phyloP scores from a whole-genome alignment of 64 coral and sea anemone genomes.

The Stichodactyla mertensii region DNA sequence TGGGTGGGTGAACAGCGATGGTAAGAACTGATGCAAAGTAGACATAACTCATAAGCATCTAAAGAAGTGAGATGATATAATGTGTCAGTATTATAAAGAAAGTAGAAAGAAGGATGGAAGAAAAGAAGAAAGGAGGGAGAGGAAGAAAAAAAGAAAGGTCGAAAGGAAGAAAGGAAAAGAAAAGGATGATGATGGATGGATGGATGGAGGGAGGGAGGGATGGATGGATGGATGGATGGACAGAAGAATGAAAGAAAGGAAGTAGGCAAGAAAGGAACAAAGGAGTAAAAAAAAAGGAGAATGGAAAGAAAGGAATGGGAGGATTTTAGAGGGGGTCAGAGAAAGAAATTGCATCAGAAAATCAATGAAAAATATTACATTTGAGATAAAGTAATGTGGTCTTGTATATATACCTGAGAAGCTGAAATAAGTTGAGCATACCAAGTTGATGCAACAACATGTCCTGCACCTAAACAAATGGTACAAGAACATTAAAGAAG shows the following conservation, averaged over 20 bases:
- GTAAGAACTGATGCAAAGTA: slow-evolving; percentile 79
- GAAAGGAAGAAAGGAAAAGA: background rate
- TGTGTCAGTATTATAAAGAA: background rate
- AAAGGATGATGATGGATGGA: too few species aligned
- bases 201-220: too few species aligned
- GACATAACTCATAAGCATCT: slow-evolving; percentile 94
- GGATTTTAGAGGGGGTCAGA: background rate
- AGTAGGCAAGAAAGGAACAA: too few species aligned
- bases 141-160: background rate
- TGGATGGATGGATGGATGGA: slow-evolving; percentile 8
- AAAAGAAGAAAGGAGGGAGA: background rate
- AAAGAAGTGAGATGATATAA: background rate
- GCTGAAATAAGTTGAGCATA: slow-evolving; percentile 63
- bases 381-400: background rate
- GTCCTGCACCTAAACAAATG: slow-evolving; percentile 40
- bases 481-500: too few species aligned
- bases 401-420: slow-evolving; percentile 46
- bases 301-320: too few species aligned
- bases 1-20: slow-evolving; percentile 65
- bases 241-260: too few species aligned
- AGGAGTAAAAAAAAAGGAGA: background rate
- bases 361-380: too few species aligned
- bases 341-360: background rate
- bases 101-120: background rate
- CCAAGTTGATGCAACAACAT: slow-evolving; percentile 51